A percentile compares a stretch with the other conserved stretches of the same genome.
phyloP scores from a whole-genome alignment of 2,113 vertebrate genomes.

The Falco punctatus region DNA sequence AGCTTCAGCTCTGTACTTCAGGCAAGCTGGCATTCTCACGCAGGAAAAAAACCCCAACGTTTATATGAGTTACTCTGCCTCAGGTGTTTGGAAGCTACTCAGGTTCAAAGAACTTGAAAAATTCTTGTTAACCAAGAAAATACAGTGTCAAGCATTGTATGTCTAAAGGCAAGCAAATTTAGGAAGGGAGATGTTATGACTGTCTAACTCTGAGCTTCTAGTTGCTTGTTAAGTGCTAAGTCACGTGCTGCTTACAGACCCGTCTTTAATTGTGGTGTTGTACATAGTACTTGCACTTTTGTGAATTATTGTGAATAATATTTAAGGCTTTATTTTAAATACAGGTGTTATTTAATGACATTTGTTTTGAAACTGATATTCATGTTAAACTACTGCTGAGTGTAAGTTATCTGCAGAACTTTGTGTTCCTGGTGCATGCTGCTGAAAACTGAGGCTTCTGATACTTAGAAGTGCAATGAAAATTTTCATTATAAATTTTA shows the following conservation, averaged over 20 bases:
- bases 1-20: neutral
- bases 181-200: neutral
- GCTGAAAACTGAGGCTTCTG: neutral
- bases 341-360: neutral
- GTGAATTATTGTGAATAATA: neutral
- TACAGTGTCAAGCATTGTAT: neutral
- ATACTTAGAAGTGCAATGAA: neutral
- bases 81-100: neutral
- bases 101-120: neutral
- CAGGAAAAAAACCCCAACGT: neutral
- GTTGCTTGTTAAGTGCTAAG: neutral
- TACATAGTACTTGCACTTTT: neutral
- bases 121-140: neutral
- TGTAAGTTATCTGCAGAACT: neutral
- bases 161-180: neutral
- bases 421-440: neutral
- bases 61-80: neutral
- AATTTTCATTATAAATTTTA: neutral
- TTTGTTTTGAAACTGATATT: neutral
- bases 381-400: neutral
- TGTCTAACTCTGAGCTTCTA: neutral
- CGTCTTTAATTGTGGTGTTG: neutral
- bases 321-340: neutral
- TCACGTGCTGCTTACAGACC: neutral
- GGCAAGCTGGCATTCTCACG: neutral